These are phyloP conservation scores for Sebastes glaucus DNA, from an alignment of 2,797 vertebrate genomes.

Conservation along the genomic window DNA sequence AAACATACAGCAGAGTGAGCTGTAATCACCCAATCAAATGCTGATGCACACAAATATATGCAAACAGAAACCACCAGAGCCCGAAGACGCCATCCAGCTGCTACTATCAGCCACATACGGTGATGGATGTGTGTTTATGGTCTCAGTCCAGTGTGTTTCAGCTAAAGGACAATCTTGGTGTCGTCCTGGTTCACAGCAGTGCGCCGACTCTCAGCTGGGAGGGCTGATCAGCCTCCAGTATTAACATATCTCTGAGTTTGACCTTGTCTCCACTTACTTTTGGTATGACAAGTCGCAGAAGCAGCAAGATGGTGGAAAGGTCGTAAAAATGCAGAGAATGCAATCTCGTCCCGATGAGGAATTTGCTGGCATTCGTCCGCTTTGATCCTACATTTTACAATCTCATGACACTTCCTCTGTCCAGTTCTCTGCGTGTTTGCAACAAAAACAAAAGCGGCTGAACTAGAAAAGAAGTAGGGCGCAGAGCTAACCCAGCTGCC, in stretches of 20 bases:
- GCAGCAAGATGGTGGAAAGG: neutral
- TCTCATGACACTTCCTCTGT: constrained; percentile 40
- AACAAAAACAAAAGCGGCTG: constrained; percentile 63
- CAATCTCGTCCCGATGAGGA: neutral
- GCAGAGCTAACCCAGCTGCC: constrained; percentile 73
- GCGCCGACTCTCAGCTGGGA: neutral
- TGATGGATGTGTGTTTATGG: constrained; percentile 16
- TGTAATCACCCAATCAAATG: constrained; percentile 32
- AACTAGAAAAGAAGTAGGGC: constrained; percentile 76
- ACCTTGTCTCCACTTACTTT: neutral
- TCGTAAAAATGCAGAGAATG: neutral
- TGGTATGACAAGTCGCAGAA: neutral
- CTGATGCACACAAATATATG: constrained; percentile 15
- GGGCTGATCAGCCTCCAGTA: neutral
- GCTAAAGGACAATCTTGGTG: neutral
- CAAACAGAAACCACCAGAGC: constrained; percentile 17
- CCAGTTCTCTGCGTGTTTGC: constrained; percentile 41
- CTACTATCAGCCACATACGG: constrained; percentile 7
- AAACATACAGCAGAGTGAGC: constrained; percentile 8
- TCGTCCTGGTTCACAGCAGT: constrained; percentile 9
- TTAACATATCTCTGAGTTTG: neutral
- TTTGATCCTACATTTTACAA: constrained; percentile 6
- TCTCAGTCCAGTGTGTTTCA: constrained; percentile 21
- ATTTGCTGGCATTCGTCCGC: neutral
- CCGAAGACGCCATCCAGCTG: constrained; percentile 28